Evolutionary conservation across 2,113 vertebrate species (phyloP), one percentile per base, ranked within the genome.

Genomic region (Perca flavescens): DNA sequence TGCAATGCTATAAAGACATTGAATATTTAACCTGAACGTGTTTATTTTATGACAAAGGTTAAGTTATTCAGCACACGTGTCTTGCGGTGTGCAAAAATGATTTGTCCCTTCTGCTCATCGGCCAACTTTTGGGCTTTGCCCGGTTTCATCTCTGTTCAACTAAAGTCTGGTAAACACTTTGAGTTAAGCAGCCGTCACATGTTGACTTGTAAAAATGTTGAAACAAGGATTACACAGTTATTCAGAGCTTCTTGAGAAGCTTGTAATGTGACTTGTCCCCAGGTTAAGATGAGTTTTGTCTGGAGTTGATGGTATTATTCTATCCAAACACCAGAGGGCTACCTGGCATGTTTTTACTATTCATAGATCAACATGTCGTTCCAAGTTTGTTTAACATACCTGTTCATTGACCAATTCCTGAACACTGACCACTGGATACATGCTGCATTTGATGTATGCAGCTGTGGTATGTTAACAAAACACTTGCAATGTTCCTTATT

Each of bases 301-400:
- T 2, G 1, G 21, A 31, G 57, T 53, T 17, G 28, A 61, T 80
- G 53, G 31, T 16, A 34, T 73, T 74, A 34, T 36, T 46, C 46
- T 19, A 5, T 47, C 31, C 17, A 74, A 74, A 69, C 94, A 91
- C 86, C 61, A 92, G 93, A 83, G 89, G 94, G 92, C 64, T 8
- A 73, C 60, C 36, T 62, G 50, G 5, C 43, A 25, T 69, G 2
- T 56, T 74, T 74, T 68, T 43, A 52, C 7, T 17, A 15, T 50
- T 63, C 28, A 2, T 2, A 19, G 9, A n/a, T 71, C 8, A n/a
- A 25, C 57, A 10, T 50, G 10, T 36, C 12, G 52, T 49, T 49
- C 19, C 25, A 65, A 28, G 12, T 70, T 50, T 75, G 58, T 52
- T 80, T 78, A 49, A 61, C 66, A 83, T 56, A 22, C 52, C 9